These are phyloP conservation scores for Trilocha varians DNA, from an alignment of 2,888 invertebrate species.

Conservation along the genomic window DNA sequence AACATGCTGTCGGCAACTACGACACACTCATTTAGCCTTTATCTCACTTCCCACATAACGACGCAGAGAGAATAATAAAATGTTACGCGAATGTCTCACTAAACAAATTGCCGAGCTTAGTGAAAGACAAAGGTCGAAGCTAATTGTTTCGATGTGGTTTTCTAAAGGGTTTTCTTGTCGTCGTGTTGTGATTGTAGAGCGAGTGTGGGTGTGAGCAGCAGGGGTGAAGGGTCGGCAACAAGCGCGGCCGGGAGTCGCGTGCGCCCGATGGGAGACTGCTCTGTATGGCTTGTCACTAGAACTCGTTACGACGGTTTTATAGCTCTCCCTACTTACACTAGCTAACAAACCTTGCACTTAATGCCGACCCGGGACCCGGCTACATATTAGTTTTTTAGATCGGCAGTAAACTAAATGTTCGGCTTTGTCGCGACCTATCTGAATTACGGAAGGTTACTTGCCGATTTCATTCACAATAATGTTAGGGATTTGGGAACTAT, in stretches of 20 bases:
- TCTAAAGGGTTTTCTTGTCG: not conserved
- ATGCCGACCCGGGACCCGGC: conserved; percentile 32
- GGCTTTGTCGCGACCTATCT: conserved; percentile 23
- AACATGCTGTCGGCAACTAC: conserved; percentile 5
- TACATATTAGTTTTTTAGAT: conserved; percentile 45
- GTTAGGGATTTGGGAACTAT: not conserved
- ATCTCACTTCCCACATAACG: conserved; percentile 6
- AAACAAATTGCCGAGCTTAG: not conserved
- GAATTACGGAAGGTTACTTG: conserved; percentile 28
- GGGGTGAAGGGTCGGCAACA: conserved; percentile 15
- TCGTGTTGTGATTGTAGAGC: conserved; percentile 19
- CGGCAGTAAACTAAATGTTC: conserved; percentile 31
- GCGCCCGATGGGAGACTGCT: conserved; percentile 39
- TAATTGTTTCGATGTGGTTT: not conserved
- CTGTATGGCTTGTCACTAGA: conserved; percentile 35
- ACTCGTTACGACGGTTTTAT: conserved; percentile 47
- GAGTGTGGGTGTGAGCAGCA: conserved; percentile 16
- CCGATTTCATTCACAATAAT: conserved; percentile 34
- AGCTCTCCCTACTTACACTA: conserved; percentile 38
- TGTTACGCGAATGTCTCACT: conserved; percentile 1
- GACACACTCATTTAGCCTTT: conserved; percentile 6
- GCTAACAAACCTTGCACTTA: conserved; percentile 50
- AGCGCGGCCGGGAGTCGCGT: conserved; percentile 45
- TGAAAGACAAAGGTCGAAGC: not conserved
- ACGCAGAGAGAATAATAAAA: conserved; percentile 6